Evolutionary conservation across 2,888 invertebrate genomes (phyloP), one percentile per base, ranked within the genome.

Genomic region (Aphrophora alni): DNA sequence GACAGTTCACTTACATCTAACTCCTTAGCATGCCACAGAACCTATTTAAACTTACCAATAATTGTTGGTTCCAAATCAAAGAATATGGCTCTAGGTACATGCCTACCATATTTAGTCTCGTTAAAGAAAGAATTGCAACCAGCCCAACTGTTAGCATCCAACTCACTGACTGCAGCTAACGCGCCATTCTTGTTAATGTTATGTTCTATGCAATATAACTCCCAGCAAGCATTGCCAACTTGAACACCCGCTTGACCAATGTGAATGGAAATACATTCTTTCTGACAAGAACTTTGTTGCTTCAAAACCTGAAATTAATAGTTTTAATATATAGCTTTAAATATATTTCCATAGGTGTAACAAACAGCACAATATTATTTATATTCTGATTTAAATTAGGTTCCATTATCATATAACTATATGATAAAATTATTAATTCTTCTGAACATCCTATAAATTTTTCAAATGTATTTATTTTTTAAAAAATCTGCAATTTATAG

Each of bases 201-300:
- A 83, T 88, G 88, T 77, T 88, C 87, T 74, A 86, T 81, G 82
- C 87, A 87, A 84, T 86, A 88, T 72, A 87, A 83, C 79, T 87
- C 87, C 88, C 88, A 88, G 82, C 87, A 87, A 68, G 87, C 85
- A 82, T 86, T 86, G 72, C 87, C 87, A 82, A 87, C 85, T 83
- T 88, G 88, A 73, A 87, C 87, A 27, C 88, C 88, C 14, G 89
- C 89, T 85, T 89, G 89, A 12, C 89, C 89, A 74, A 89, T 87
- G 85, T 89, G 89, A 81, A 89, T 86, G 12, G 88, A 87, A 82
- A 89, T 88, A 83, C 88, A 88, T 85, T 89, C 88, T 84, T 89
- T 83, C 84, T 85, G 80, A 21, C 51, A 75, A 44, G 76, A 77
- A 17, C 26, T 71, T 12, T 26, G 71, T n/a, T 17, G 71, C n/a